Conservation (phyloP, 1,140 invertebrate species). For the Caenorhabditis elegans region WBcel235 BX284602.5:11675001-11675500, state of each 20-base stretch:
- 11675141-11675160: background rate
- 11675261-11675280: background rate
- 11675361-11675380: background rate
- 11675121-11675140: constrained; percentile 40
- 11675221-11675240: background rate
- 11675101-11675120: constrained; percentile 36
- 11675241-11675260: background rate
- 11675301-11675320: background rate
- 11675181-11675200: background rate
- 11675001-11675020: constrained; percentile 15
- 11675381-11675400: constrained; percentile 39
- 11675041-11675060: constrained; percentile 10
- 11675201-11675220: background rate
- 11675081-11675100: constrained; percentile 37
- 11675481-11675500: constrained; percentile 33
- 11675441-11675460: constrained; percentile 17
- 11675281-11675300: background rate
- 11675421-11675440: constrained; percentile 43
- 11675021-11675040: constrained; percentile 11
- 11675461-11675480: constrained; percentile 23
- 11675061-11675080: constrained; percentile 42
- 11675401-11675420: constrained; percentile 42
- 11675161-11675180: background rate
- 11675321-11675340: background rate
- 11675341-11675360: background rate